Base-by-base conservation (phyloP, 2,888 invertebrate genomes). In the Rhimphoctona megacephalus region DNA sequence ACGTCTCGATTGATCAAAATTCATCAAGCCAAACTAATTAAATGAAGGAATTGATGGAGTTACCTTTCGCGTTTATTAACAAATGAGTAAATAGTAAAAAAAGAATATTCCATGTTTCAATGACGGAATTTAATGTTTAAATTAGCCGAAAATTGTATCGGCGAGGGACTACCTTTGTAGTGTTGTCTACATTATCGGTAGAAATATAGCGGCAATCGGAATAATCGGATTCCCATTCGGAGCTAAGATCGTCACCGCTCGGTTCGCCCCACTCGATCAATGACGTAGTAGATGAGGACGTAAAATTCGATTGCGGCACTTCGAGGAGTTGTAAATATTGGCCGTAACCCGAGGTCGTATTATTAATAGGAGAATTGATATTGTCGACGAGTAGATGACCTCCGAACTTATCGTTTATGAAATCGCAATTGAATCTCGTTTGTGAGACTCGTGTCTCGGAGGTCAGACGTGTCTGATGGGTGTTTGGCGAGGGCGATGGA, bases 161-260 rank as follows among this genome's bases (percentile, higher is more conserved):
- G 22, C 22, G 11, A 14, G 5, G 3, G 49, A 61, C 79, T 88
- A 90, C 88, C 89, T 90, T 90, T n/a, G 86, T 74, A 79, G 85
- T 78, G 76, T 74, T 81, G 73, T 88, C 81, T 83, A 82, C 77
- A 70, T 88, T 78, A 86, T 79, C 81, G 79, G 57, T 82, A 30
- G 84, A 39, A 33, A 81, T 82, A 33, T 61, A 88, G 70, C 83
- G 85, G 57, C 81, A 84, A 69, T 90, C 90, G 19, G 90, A 90
- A 81, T 94, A 90, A 94, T 98, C 98, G 2, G 97, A 98, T 93
- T 98, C 98, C 98, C 98, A 98, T 92, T 98, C 98, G 19, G 98
- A 98, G 94, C 98, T 98, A 86, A 98, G 96, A 94, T 98, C 98
- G 94, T 98, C 98, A 93, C 97, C 98, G 89, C 97, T 97, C n/a